Conservation (phyloP, 2,888 invertebrate genomes). For the Catocala fraxini region DNA sequence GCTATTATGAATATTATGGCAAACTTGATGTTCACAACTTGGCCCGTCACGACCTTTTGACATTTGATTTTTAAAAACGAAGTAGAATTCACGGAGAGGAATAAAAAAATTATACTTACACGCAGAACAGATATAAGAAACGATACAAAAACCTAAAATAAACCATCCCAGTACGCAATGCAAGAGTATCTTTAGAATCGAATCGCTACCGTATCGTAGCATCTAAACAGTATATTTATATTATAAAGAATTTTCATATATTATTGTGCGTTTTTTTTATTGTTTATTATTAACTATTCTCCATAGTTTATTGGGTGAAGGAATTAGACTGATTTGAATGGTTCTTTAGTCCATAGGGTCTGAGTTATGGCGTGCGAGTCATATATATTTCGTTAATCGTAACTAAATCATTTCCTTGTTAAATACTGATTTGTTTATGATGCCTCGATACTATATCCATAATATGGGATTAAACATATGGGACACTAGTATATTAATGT, state of each 20-base stretch:
- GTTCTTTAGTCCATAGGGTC: conserved; percentile 28
- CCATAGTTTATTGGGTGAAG: conserved; percentile 55
- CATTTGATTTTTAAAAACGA: too few species aligned
- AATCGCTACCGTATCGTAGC: conserved; percentile 48
- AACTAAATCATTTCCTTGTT: conserved; percentile 50
- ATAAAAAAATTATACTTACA: too few species aligned
- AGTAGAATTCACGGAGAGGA: too few species aligned
- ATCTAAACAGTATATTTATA: conserved; percentile 47
- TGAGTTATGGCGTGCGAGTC: conserved; percentile 28
- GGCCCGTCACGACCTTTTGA: too few species aligned
- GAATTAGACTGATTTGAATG: conserved; percentile 60
- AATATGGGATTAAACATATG: conserved; percentile 35
- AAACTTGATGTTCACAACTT: too few species aligned
- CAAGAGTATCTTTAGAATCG: conserved; percentile 13
- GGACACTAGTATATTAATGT: conserved; percentile 35
- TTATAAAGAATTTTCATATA: conserved; percentile 58
- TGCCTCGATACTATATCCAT: conserved; percentile 19
- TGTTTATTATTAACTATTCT: conserved; percentile 64
- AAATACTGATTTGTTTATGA: conserved; percentile 31
- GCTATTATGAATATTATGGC: too few species aligned
- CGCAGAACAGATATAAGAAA: too few species aligned
- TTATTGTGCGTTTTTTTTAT: conserved; percentile 65
- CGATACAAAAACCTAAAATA: too few species aligned
- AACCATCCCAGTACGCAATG: neutral
- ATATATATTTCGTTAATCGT: conserved; percentile 40